Evolutionary conservation across 2,797 vertebrate species (phyloP).

Genomic region (Dermochelys coriacea): DNA sequence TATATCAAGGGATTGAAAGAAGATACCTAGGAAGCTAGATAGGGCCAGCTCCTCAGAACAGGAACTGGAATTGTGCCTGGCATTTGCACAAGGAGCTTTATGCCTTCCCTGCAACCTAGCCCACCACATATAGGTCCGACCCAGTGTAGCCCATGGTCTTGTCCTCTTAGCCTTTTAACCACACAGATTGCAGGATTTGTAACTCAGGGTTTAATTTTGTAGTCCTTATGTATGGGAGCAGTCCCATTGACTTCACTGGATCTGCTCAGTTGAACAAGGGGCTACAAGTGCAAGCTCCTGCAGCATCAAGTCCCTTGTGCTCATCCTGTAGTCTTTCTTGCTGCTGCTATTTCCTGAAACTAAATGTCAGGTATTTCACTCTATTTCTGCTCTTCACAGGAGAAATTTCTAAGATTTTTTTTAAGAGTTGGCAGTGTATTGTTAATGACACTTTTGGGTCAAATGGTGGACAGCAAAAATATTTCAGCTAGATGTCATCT

Average conservation of each 20-base stretch:
- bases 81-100: background rate
- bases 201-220: background rate
- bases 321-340: background rate
- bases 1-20: background rate
- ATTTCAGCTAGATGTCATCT: background rate
- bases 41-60: background rate
- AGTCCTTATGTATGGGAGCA: background rate
- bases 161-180: background rate
- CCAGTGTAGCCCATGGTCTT: background rate
- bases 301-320: background rate
- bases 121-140: background rate
- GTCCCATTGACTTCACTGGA: background rate
- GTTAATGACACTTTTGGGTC: slow-evolving; percentile 1
- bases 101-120: background rate
- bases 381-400: background rate
- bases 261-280: background rate
- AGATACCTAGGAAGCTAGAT: background rate
- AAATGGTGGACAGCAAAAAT: background rate
- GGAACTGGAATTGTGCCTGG: background rate
- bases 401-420: background rate
- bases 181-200: background rate
- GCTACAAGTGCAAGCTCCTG: background rate
- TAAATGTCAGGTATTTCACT: background rate
- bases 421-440: background rate
- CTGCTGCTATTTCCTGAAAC: background rate